Evolutionary conservation across 2,113 vertebrate genomes (phyloP).

Genomic region (Nymphicus hollandicus): DNA sequence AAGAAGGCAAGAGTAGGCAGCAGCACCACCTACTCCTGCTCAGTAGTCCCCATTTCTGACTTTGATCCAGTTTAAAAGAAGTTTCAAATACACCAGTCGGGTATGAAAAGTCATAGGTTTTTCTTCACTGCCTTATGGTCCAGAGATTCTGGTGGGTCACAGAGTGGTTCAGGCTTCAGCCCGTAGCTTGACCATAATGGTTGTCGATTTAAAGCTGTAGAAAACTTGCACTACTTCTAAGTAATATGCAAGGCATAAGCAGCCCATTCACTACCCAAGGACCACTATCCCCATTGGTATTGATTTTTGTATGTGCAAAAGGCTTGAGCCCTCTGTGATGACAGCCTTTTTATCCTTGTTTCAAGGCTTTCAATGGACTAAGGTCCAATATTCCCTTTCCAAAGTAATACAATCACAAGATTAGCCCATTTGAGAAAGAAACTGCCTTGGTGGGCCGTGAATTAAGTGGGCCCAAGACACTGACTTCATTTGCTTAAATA

Average conservation of each 20-base stretch:
- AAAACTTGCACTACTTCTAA: not conserved
- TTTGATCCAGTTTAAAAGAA: not conserved
- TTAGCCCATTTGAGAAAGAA: not conserved
- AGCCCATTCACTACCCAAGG: not conserved
- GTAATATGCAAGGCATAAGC: not conserved
- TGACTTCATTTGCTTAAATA: slow-evolving; percentile 41
- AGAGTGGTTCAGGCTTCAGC: not conserved
- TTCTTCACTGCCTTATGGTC: not conserved
- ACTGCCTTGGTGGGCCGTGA: slow-evolving; percentile 2
- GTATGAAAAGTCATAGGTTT: not conserved
- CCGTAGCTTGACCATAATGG: not conserved
- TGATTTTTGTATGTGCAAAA: not conserved
- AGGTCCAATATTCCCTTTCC: not conserved
- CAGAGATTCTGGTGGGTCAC: not conserved
- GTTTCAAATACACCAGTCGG: not conserved
- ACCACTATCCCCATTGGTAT: not conserved
- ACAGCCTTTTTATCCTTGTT: not conserved
- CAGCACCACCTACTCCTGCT: not conserved
- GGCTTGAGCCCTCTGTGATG: not conserved
- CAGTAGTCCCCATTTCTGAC: not conserved
- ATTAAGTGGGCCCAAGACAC: slow-evolving; percentile 2
- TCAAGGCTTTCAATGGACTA: not conserved
- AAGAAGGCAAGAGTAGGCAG: not conserved
- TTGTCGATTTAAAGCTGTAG: not conserved
- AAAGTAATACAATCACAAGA: not conserved